These are phyloP conservation scores for Phaethon lepturus DNA, from an alignment of 2,113 vertebrate species.

Conservation along the genomic window DNA sequence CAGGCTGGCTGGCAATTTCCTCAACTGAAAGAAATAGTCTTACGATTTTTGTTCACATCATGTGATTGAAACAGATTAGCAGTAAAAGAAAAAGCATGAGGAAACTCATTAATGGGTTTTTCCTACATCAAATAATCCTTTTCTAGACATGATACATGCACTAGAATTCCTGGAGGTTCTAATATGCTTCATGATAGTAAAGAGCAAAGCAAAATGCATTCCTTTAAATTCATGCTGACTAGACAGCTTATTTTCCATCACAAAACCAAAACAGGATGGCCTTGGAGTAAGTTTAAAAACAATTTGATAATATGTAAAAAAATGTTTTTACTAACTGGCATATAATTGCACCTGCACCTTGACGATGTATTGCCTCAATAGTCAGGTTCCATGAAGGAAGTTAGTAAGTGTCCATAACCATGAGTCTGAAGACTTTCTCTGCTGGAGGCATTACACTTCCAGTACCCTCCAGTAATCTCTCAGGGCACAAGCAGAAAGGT, in stretches of 20 bases:
- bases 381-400: not conserved
- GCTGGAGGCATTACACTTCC: not conserved
- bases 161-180: not conserved
- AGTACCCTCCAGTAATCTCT: not conserved
- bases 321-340: not conserved
- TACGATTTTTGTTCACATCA: not conserved
- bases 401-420: not conserved
- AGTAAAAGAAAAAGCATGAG: not conserved
- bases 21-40: not conserved
- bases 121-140: not conserved
- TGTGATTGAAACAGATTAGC: not conserved
- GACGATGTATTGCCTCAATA: not conserved
- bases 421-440: not conserved
- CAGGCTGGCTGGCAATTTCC: not conserved
- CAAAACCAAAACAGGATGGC: not conserved
- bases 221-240: not conserved
- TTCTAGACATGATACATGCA: not conserved
- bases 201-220: not conserved
- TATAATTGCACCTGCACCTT: not conserved
- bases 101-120: not conserved
- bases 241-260: not conserved
- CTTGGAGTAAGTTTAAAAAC: not conserved
- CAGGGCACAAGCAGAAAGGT: not conserved
- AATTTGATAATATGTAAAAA: not conserved
- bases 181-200: not conserved